A percentile compares a stretch with the other conserved stretches of the same genome.
Conservation (phyloP, 2,113 vertebrate genomes). For the Cairina moschata region DNA sequence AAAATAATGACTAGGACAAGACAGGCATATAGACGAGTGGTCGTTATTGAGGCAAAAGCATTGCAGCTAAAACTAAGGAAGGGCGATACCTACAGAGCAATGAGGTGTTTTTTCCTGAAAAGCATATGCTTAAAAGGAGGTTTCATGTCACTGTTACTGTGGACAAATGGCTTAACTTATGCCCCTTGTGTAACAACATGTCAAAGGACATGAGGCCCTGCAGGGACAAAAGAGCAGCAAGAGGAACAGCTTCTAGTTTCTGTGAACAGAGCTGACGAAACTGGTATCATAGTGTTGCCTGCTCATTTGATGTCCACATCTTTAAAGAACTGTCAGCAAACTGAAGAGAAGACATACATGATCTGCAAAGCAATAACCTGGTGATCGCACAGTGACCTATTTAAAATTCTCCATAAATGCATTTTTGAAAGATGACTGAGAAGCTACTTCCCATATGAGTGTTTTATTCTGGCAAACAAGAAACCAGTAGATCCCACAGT, state of each 20-base stretch:
- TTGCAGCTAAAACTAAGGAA: background rate
- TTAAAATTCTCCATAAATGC: background rate
- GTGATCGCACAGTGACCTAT: background rate
- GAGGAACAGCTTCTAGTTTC: background rate
- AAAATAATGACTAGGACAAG: background rate
- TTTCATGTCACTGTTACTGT: background rate
- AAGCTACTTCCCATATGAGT: background rate
- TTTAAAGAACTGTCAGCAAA: background rate
- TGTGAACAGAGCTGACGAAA: background rate
- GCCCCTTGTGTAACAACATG: background rate
- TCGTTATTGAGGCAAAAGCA: background rate
- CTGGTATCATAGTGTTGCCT: background rate
- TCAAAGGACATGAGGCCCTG: background rate
- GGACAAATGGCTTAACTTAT: background rate
- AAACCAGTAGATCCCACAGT: background rate
- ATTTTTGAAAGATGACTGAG: background rate
- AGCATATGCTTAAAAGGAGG: background rate
- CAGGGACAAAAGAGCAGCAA: background rate
- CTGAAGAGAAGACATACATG: rapidly evolving
- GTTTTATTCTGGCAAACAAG: background rate
- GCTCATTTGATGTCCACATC: background rate
- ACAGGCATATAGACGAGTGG: rapidly evolving
- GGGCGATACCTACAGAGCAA: background rate
- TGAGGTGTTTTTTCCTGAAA: background rate
- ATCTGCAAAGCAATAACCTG: background rate